These are phyloP conservation scores for Nannospalax galili DNA, from an alignment of 2,113 vertebrate genomes.

Conservation along the genomic window DNA sequence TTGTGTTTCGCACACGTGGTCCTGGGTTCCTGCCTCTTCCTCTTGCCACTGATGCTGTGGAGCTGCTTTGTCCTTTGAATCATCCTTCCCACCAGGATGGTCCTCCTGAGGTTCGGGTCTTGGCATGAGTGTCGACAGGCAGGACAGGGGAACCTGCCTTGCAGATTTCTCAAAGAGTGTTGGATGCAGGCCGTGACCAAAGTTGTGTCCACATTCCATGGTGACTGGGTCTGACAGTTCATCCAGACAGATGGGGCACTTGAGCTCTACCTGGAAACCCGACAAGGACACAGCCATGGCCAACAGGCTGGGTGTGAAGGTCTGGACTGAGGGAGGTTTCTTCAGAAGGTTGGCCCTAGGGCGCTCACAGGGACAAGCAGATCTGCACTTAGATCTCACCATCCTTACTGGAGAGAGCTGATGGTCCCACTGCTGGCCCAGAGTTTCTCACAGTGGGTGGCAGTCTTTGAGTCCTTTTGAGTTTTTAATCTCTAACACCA, in stretches of 20 bases:
- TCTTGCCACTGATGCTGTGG: rapidly evolving
- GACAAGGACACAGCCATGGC: neutral
- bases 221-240: neutral
- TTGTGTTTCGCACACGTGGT: neutral
- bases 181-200: slow-evolving; percentile 45
- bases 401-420: neutral
- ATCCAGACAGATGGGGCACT: slow-evolving; percentile 56
- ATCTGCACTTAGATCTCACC: neutral
- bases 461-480: neutral
- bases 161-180: neutral
- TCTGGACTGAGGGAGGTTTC: too few species aligned
- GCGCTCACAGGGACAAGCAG: neutral
- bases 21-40: neutral
- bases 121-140: neutral
- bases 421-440: neutral
- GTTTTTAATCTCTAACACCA: neutral
- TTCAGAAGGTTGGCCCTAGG: neutral
- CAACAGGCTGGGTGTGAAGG: neutral
- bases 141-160: neutral
- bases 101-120: neutral
- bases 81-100: neutral
- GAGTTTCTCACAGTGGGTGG: too few species aligned
- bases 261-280: neutral
- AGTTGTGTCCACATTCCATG: slow-evolving; percentile 67
- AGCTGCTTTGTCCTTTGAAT: neutral